Conservation (phyloP, 1,140 invertebrate species). For the Diorhabda carinulata region DNA sequence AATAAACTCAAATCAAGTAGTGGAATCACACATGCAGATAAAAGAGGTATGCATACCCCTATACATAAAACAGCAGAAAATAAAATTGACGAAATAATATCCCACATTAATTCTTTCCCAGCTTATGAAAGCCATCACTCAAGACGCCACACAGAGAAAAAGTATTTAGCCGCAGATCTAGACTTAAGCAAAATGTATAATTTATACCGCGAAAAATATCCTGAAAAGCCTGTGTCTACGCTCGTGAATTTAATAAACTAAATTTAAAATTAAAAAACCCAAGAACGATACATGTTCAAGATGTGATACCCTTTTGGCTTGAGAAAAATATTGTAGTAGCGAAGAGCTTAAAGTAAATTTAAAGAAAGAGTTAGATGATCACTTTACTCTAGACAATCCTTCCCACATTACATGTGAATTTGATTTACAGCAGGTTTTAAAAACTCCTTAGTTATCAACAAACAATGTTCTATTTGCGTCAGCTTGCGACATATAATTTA, state of each 20-base stretch:
- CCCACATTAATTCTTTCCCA: neutral
- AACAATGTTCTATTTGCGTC: neutral
- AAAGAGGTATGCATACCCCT: neutral
- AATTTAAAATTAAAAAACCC: constrained; percentile 1
- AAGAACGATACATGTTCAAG: neutral
- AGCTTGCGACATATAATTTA: neutral
- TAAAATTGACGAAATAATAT: neutral
- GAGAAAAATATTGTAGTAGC: neutral
- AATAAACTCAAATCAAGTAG: neutral
- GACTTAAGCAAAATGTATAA: neutral
- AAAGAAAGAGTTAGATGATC: neutral
- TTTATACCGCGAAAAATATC: neutral
- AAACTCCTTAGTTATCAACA: neutral
- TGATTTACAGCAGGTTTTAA: constrained; percentile 3
- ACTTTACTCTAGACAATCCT: neutral
- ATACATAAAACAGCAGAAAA: neutral
- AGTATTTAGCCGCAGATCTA: neutral
- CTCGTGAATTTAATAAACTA: neutral
- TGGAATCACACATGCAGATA: neutral
- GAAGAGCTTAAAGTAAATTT: neutral
- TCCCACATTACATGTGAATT: neutral
- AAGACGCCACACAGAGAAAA: neutral
- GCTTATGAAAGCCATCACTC: neutral
- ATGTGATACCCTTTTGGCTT: neutral
- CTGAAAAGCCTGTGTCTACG: neutral